Evolutionary conservation across 2,113 vertebrate species (phyloP).

Genomic region (Sitta europaea): DNA sequence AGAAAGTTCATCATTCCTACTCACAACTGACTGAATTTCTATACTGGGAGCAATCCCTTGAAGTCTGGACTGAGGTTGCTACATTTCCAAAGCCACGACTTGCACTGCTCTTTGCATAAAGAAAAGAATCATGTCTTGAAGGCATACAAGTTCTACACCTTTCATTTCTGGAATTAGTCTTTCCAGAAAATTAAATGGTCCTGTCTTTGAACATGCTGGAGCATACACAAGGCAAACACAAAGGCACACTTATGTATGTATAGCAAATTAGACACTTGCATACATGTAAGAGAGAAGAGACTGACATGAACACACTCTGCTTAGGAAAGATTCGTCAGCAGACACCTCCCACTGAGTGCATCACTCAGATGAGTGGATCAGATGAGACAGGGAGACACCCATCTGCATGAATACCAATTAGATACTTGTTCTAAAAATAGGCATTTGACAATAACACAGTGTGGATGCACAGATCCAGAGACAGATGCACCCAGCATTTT

Average conservation of each 20-base stretch:
- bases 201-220: background rate
- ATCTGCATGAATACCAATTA: constrained; percentile 48
- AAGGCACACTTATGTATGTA: background rate
- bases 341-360: constrained; percentile 30
- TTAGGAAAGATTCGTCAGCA: background rate
- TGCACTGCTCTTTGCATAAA: background rate
- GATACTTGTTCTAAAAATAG: constrained; percentile 40
- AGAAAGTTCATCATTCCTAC: background rate
- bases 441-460: constrained; percentile 8
- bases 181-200: background rate
- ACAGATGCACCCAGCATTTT: background rate
- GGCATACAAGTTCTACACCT: background rate
- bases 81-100: background rate
- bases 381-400: constrained; percentile 48
- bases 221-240: background rate
- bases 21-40: background rate
- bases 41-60: background rate
- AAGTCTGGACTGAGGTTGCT: background rate
- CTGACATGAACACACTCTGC: background rate
- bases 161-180: background rate
- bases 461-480: constrained; percentile 6
- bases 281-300: background rate
- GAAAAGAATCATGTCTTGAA: background rate
- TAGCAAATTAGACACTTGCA: background rate
- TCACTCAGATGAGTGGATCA: constrained; percentile 13